Percentiles rank a stretch among this genome's conserved stretches.
These are phyloP conservation scores for Lagopus muta DNA, from an alignment of 2,113 vertebrate species.

Conservation along the genomic window DNA sequence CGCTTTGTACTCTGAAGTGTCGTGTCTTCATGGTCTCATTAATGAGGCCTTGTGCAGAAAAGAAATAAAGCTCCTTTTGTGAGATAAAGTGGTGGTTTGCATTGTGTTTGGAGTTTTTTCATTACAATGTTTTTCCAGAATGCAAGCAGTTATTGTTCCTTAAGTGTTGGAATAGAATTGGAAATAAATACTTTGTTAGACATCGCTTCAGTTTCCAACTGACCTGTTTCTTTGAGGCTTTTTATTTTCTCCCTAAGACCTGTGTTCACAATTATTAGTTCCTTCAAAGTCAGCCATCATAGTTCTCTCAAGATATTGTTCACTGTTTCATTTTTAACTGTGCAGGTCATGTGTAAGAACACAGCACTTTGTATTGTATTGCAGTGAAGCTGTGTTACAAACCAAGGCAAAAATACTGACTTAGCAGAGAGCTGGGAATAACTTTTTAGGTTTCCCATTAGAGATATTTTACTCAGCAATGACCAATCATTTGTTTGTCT, in stretches of 20 bases:
- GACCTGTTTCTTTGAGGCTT: neutral
- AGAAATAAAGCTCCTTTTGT: neutral
- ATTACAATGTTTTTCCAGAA: neutral
- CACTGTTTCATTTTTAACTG: neutral
- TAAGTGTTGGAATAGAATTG: no score
- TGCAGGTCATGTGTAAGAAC: neutral
- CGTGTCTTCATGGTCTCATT: neutral
- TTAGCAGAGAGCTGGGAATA: neutral
- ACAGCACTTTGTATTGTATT: neutral
- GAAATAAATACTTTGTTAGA: neutral
- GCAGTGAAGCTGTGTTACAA: no score
- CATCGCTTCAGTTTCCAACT: neutral
- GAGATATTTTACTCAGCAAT: neutral
- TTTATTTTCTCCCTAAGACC: neutral
- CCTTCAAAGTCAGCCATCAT: neutral
- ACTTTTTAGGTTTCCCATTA: neutral
- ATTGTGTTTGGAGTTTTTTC: neutral
- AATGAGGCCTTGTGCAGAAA: neutral
- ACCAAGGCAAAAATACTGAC: neutral
- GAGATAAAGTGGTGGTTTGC: neutral
- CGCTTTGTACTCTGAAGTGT: neutral
- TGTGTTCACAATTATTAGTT: neutral
- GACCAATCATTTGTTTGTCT: slow-evolving; percentile 31
- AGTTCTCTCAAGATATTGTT: neutral
- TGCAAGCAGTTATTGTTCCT: neutral